Evolutionary conservation across 2,797 vertebrate species (phyloP).

Genomic region (Falco concolor): DNA sequence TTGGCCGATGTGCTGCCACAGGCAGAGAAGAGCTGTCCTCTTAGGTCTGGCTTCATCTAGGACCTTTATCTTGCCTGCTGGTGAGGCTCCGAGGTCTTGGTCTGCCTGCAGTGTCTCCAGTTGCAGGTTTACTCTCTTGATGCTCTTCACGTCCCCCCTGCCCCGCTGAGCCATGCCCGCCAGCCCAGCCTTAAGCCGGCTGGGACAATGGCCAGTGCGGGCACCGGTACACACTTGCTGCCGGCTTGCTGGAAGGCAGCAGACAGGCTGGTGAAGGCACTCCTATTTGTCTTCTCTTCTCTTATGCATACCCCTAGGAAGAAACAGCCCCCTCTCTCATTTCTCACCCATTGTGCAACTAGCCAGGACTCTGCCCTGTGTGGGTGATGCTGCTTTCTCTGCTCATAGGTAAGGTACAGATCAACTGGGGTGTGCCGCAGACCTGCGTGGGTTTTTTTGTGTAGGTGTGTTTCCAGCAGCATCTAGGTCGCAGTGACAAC

Average conservation of each 20-base stretch:
- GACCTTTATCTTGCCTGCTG: neutral
- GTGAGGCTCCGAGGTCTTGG: neutral
- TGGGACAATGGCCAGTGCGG: neutral
- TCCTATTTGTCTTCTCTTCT: neutral
- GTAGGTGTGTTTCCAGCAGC: neutral
- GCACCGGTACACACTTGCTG: rapidly evolving
- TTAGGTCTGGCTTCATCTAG: neutral
- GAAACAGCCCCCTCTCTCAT: neutral
- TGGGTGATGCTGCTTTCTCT: neutral
- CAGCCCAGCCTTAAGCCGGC: neutral
- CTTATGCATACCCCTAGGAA: neutral
- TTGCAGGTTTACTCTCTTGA: neutral
- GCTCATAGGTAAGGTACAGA: neutral
- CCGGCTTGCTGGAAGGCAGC: neutral
- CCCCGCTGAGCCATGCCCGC: neutral
- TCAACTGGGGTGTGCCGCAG: neutral
- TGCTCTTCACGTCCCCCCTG: neutral
- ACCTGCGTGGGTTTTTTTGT: rapidly evolving
- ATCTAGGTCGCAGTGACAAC: neutral
- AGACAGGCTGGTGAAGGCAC: neutral
- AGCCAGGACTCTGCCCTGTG: neutral
- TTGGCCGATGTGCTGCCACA: rapidly evolving
- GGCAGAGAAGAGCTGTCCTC: neutral
- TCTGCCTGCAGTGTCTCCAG: neutral
- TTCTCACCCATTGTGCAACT: rapidly evolving